Percentiles rank a stretch among this genome's conserved stretches.
Evolutionary conservation across 2,888 invertebrate species (phyloP).

Genomic region (Strigamia crassipes): DNA sequence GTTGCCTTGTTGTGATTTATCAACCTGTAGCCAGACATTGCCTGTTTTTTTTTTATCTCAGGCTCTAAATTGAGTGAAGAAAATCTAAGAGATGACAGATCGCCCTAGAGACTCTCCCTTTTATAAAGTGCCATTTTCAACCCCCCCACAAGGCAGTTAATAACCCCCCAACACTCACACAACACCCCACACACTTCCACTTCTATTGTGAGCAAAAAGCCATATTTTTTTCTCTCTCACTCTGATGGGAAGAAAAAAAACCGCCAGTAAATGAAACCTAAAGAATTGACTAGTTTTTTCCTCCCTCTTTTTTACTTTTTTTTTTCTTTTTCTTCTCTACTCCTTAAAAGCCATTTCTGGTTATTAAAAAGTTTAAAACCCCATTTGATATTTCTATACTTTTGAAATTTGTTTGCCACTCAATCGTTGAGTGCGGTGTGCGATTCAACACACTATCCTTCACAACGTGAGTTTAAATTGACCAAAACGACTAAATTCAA

Average conservation of each 20-base stretch:
- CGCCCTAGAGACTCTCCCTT: constrained; percentile 13
- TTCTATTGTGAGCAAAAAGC: constrained; percentile 21
- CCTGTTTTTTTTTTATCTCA: background rate
- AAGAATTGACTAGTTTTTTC: background rate
- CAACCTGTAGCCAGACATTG: constrained; percentile 21
- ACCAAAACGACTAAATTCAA: no score
- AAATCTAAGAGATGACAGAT: constrained; percentile 16
- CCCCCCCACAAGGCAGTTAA: constrained; percentile 21
- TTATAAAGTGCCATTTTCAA: constrained; percentile 21
- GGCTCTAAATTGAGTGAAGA: constrained; percentile 11
- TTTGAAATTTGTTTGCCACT: no score
- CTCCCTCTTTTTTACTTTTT: background rate
- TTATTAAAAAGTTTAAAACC: background rate
- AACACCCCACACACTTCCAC: constrained; percentile 12
- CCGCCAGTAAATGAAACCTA: background rate
- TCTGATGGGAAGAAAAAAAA: background rate
- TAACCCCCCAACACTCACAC: constrained; percentile 9
- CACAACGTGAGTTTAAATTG: no score
- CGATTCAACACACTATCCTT: no score
- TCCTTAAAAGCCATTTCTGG: background rate
- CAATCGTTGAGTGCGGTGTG: no score
- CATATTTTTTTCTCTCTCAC: constrained; percentile 1
- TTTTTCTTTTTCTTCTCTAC: background rate
- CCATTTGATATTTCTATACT: background rate
- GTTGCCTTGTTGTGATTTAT: constrained; percentile 16